Percentiles rank a stretch among this genome's conserved stretches.
Evolutionary conservation across 1,140 invertebrate species (phyloP).

Genomic region (Telenomus remus): DNA sequence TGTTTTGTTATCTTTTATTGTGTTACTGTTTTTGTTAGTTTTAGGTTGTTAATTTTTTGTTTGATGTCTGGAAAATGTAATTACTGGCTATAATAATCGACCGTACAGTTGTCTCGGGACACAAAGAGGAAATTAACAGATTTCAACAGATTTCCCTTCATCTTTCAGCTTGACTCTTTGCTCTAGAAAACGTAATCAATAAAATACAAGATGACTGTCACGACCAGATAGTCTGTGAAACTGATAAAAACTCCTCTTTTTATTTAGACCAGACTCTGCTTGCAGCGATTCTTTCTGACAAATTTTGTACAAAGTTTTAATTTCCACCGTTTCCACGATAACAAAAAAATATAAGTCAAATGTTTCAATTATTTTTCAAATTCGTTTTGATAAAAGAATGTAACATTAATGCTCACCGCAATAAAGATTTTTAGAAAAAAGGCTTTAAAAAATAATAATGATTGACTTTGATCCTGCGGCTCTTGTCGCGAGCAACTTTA

Average conservation of each 20-base stretch:
- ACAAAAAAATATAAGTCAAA: constrained; percentile 34
- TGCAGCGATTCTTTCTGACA: constrained; percentile 26
- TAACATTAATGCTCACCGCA: background rate
- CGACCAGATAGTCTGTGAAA: constrained; percentile 62
- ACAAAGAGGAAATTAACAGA: constrained; percentile 39
- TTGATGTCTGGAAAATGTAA: background rate
- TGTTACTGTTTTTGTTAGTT: too few species aligned
- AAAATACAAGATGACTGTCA: constrained; percentile 62
- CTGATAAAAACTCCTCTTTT: constrained; percentile 56
- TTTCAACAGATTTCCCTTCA: constrained; percentile 50
- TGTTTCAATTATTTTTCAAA: background rate
- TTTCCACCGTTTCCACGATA: constrained; percentile 15
- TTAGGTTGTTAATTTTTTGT: too few species aligned
- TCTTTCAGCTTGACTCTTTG: constrained; percentile 40
- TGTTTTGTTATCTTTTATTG: too few species aligned
- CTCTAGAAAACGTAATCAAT: constrained; percentile 63
- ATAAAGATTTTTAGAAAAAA: background rate
- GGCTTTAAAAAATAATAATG: too few species aligned
- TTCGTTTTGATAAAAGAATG: too few species aligned
- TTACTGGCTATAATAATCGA: background rate
- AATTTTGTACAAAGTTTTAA: constrained; percentile 38
- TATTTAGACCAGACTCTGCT: constrained; percentile 22
- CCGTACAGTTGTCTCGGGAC: constrained; percentile 14
- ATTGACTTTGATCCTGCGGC: too few species aligned
- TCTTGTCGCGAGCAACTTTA: too few species aligned